phyloP scores from a whole-genome alignment of 2,797 vertebrate species.

The Syndactyla subalaris region DNA sequence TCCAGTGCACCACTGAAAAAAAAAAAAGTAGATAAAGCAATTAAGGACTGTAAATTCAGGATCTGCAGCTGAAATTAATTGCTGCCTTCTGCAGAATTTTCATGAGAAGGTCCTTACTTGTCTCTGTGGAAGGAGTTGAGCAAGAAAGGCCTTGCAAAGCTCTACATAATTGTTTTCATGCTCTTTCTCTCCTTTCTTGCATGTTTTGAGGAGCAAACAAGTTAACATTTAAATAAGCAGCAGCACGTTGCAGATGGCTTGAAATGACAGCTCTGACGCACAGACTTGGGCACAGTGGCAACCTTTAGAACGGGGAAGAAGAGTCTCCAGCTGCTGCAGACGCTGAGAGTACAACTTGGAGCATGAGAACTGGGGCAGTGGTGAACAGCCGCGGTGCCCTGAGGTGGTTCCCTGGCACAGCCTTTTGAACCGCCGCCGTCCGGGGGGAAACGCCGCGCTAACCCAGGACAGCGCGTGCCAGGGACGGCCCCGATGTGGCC shows the following conservation, averaged over 20 bases:
- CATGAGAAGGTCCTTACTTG: neutral
- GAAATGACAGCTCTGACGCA: conserved; percentile 68
- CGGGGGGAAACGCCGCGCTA: accelerated
- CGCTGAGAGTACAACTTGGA: neutral
- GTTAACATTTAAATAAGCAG: conserved; percentile 44
- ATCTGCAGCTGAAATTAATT: neutral
- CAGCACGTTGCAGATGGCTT: conserved; percentile 59
- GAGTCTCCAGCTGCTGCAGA: conserved; percentile 44
- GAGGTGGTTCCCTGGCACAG: neutral
- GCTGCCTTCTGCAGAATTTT: neutral
- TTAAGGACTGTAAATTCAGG: neutral
- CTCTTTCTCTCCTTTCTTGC: neutral
- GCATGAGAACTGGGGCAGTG: neutral
- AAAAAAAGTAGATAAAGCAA: neutral
- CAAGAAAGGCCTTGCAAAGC: neutral
- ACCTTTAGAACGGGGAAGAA: conserved; percentile 22
- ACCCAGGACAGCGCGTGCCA: accelerated
- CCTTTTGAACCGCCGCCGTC: accelerated
- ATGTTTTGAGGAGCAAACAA: conserved; percentile 1
- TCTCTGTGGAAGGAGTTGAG: neutral
- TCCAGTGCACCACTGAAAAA: conserved; percentile 87
- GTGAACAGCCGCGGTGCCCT: neutral
- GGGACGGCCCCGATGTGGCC: accelerated
- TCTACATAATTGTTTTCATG: neutral
- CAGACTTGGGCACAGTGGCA: neutral